Evolutionary conservation across 2,888 invertebrate species (phyloP).

Genomic region (Eristalinus aeneus): DNA sequence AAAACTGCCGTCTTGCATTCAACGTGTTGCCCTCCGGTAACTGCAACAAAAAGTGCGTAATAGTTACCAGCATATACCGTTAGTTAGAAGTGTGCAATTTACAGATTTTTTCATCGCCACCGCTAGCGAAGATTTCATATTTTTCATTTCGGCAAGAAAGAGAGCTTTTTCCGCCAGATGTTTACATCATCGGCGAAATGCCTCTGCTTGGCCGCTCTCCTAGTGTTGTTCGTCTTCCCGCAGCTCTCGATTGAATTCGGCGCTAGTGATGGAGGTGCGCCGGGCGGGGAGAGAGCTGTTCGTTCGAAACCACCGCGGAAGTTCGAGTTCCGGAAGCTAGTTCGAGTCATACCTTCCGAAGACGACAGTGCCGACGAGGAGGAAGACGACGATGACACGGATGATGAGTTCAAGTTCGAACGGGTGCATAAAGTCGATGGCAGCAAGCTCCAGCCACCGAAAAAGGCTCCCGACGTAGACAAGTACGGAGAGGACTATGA

Average conservation of each 20-base stretch:
- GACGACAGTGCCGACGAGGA: slow-evolving; percentile 72
- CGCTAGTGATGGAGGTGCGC: slow-evolving; percentile 66
- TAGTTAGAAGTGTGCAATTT: slow-evolving; percentile 14
- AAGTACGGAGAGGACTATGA: slow-evolving; percentile 63
- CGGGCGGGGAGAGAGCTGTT: slow-evolving; percentile 30
- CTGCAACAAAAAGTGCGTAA: slow-evolving; percentile 9
- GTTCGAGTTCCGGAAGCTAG: slow-evolving; percentile 78
- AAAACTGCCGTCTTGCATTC: neutral
- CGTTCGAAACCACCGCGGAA: slow-evolving; percentile 62
- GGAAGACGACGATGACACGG: slow-evolving; percentile 72
- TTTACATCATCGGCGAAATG: slow-evolving; percentile 68
- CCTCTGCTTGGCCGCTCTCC: slow-evolving; percentile 62
- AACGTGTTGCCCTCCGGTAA: neutral
- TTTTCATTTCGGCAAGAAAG: slow-evolving; percentile 32
- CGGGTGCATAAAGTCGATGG: slow-evolving; percentile 70
- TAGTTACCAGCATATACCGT: slow-evolving; percentile 9
- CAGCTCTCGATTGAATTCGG: slow-evolving; percentile 72
- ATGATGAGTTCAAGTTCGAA: slow-evolving; percentile 73
- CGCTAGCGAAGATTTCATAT: neutral
- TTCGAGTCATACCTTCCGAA: slow-evolving; percentile 74
- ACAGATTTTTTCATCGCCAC: neutral
- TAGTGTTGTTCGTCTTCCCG: slow-evolving; percentile 73
- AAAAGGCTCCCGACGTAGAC: slow-evolving; percentile 64
- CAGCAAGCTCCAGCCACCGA: slow-evolving; percentile 3
- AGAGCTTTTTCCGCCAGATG: slow-evolving; percentile 54